Percentiles rank a stretch among this genome's conserved stretches.
phyloP scores from a whole-genome alignment of 2,797 vertebrate genomes.

The Monodelphis domestica region DNA sequence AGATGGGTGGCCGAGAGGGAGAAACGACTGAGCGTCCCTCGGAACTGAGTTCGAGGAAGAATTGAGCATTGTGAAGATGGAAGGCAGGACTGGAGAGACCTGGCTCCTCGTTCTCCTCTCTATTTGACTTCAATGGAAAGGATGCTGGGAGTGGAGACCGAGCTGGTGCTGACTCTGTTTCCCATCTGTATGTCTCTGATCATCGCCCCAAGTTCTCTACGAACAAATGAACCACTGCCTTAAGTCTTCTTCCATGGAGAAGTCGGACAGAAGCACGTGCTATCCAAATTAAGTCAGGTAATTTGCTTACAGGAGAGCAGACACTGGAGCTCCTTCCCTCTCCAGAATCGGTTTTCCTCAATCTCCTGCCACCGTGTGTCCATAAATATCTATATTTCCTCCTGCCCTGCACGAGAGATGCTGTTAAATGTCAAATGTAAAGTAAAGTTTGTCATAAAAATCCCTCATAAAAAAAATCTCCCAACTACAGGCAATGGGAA shows the following conservation, averaged over 20 bases:
- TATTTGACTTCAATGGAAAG: conserved; percentile 16
- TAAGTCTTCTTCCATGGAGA: conserved; percentile 70
- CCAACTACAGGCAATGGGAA: conserved; percentile 52
- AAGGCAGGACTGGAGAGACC: background rate
- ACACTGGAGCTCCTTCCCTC: conserved; percentile 32
- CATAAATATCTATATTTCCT: conserved; percentile 82
- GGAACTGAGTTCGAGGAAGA: conserved; percentile 19
- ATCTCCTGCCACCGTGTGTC: conserved; percentile 72
- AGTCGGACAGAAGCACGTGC: conserved; percentile 63
- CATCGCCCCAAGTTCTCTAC: conserved; percentile 68
- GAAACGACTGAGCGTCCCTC: background rate
- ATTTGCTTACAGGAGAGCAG: conserved; percentile 68
- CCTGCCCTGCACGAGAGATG: conserved; percentile 78
- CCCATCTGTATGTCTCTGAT: conserved; percentile 15
- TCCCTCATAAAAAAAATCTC: conserved; percentile 72
- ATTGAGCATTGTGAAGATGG: conserved; percentile 12
- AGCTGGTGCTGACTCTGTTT: background rate
- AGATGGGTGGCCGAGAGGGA: background rate
- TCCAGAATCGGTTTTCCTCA: conserved; percentile 76
- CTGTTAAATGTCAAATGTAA: conserved; percentile 83
- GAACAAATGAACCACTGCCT: conserved; percentile 72
- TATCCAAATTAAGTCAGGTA: conserved; percentile 68
- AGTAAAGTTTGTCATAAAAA: conserved; percentile 85
- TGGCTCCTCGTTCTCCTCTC: background rate
- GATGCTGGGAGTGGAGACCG: background rate